These are phyloP conservation scores for Columba livia DNA, from an alignment of 2,113 vertebrate species.

Conservation along the genomic window DNA sequence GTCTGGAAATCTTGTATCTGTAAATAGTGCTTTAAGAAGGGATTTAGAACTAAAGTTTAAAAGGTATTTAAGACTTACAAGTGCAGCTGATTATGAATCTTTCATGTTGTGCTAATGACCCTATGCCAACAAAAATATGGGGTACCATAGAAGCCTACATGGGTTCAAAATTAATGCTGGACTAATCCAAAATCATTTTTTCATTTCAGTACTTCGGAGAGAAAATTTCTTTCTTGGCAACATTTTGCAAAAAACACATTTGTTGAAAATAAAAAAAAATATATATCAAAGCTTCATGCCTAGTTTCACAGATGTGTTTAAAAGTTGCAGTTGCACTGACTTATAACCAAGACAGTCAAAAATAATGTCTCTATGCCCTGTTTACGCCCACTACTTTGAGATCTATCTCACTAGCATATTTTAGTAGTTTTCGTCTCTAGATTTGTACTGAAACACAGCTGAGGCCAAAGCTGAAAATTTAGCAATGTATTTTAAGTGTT, in stretches of 20 bases:
- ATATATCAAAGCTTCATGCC: not conserved
- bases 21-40: not conserved
- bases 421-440: not conserved
- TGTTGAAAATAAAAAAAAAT: not conserved
- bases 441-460: not conserved
- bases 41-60: not conserved
- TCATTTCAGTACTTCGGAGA: not conserved
- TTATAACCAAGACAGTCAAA: not conserved
- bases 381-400: not conserved
- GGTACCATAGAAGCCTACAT: not conserved
- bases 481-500: not conserved
- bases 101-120: not conserved
- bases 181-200: not conserved
- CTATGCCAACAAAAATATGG: not conserved
- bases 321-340: not conserved
- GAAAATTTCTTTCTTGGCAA: not conserved
- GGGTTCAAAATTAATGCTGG: not conserved
- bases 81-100: not conserved
- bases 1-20: not conserved
- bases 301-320: not conserved
- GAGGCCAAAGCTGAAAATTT: not conserved
- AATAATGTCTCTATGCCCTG: not conserved
- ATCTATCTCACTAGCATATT: not conserved
- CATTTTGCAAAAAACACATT: not conserved
- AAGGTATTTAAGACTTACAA: not conserved